Evolutionary conservation across 2,888 invertebrate genomes (phyloP), one percentile per base, ranked within the genome.

Genomic region (Congeria kusceri): DNA sequence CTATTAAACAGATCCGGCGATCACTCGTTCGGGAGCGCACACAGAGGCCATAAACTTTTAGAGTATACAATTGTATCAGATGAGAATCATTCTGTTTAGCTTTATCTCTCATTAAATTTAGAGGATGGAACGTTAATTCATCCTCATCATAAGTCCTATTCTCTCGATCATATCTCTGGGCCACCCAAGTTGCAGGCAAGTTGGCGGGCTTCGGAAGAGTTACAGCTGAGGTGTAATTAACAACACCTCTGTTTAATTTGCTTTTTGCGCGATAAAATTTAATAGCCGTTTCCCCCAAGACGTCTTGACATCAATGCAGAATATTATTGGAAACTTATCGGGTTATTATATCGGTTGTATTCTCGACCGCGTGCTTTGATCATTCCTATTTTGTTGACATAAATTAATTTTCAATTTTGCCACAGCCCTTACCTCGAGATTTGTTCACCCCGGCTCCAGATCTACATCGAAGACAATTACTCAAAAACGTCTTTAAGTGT

Each of bases 21-120:
- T 63, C 62, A 27, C 56, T 67, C 62, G 47, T 57, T 47, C 53
- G 62, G 25, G 46, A 62, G 47, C 66, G 56, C 66, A 67, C 67
- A 67, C 66, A 7, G 18, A 67, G 63, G 67, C 46, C 62, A 71
- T 71, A 77, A 77, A 70, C 27, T 70, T 76, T 70, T 57, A 70
- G 59, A 29, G 66, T 64, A 56, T 69, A 66, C 83, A 83, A 73
- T 77, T 77, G 77, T 79, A 79, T 77, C 73, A 63, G 78, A 78
- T 76, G 73, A 70, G 67, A 63, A 53, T 76, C 70, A 79, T 79
- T 79, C 77, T 76, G 76, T 77, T 79, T 73, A 53, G 72, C 69
- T 82, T 83, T 83, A 83, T 83, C 83, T 79, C 70, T 47, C 73
- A 83, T 83, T 77, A 77, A 79, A 83, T 79, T 82, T 83, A 66